Conservation (phyloP, 2,888 invertebrate genomes). For the Eristalis tenax region DNA sequence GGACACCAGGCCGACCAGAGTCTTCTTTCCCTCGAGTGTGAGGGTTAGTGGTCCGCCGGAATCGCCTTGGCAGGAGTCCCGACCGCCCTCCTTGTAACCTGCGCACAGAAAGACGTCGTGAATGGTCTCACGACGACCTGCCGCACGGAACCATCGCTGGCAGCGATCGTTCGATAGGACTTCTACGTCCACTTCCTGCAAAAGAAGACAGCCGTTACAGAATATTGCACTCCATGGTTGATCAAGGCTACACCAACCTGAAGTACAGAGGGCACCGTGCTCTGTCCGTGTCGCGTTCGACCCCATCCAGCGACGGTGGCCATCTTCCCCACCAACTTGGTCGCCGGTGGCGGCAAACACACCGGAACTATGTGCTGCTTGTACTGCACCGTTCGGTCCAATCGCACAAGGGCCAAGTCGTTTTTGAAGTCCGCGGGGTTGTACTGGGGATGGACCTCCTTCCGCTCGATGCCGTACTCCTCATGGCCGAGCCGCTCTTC, state of each 20-base stretch:
- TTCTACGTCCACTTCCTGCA: constrained; percentile 90
- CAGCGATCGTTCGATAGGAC: constrained; percentile 95
- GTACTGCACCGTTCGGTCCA: constrained; percentile 91
- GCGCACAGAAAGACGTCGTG: constrained; percentile 96
- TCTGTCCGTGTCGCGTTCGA: constrained; percentile 92
- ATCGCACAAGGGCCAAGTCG: constrained; percentile 91
- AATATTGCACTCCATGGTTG: not conserved
- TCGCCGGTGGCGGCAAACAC: constrained; percentile 90
- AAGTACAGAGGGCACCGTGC: constrained; percentile 92
- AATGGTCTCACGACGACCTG: constrained; percentile 94
- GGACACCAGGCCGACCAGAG: constrained; percentile 92
- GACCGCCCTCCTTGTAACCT: constrained; percentile 93
- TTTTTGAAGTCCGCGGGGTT: constrained; percentile 95
- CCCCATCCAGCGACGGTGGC: constrained; percentile 98
- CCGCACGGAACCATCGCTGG: constrained; percentile 95
- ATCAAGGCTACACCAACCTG: constrained; percentile 81
- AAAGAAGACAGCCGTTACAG: not conserved
- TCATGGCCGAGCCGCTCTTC: constrained; percentile 92
- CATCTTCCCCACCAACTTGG: constrained; percentile 92
- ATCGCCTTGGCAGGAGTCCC: constrained; percentile 89
- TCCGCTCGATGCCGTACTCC: constrained; percentile 93
- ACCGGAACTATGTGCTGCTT: constrained; percentile 96
- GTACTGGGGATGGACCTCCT: constrained; percentile 95
- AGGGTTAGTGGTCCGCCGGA: constrained; percentile 95
- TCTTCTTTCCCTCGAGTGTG: constrained; percentile 91